Percentiles rank a stretch among this genome's conserved stretches.
These are phyloP conservation scores for Platorchestia sp. DNA, from an alignment of 1,140 invertebrate genomes.

Conservation along the genomic window DNA sequence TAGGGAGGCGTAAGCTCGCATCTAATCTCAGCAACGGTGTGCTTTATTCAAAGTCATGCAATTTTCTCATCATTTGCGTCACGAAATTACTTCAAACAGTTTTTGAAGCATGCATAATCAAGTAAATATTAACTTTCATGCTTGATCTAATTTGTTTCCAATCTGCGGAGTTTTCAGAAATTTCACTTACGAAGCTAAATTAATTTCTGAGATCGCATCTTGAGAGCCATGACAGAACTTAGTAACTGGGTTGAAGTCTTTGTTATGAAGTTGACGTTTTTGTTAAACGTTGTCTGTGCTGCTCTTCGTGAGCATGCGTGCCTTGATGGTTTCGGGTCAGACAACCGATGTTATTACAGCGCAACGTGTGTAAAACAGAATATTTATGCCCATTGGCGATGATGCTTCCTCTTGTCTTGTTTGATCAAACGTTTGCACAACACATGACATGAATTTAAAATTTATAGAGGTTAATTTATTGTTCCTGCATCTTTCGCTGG, in stretches of 20 bases:
- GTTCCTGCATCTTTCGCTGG: too few relatives aligned
- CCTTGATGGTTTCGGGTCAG: not conserved
- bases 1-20: too few relatives aligned
- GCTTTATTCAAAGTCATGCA: not conserved
- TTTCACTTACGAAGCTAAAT: not conserved
- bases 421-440: too few relatives aligned
- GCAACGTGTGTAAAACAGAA: too few relatives aligned
- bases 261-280: not conserved
- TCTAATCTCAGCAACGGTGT: too few relatives aligned
- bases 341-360: too few relatives aligned
- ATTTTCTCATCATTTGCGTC: not conserved
- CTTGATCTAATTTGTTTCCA: not conserved
- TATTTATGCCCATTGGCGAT: too few relatives aligned
- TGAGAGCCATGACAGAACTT: not conserved
- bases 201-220: not conserved
- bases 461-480: too few relatives aligned
- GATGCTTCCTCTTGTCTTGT: too few relatives aligned
- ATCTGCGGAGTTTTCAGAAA: not conserved
- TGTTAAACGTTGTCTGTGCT: not conserved
- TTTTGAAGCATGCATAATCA: not conserved
- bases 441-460: too few relatives aligned
- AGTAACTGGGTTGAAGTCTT: not conserved
- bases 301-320: not conserved
- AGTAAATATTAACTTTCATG: not conserved
- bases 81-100: not conserved